Base-by-base conservation (phyloP, 2,888 invertebrate species). In the Aleiodes alternator region DNA sequence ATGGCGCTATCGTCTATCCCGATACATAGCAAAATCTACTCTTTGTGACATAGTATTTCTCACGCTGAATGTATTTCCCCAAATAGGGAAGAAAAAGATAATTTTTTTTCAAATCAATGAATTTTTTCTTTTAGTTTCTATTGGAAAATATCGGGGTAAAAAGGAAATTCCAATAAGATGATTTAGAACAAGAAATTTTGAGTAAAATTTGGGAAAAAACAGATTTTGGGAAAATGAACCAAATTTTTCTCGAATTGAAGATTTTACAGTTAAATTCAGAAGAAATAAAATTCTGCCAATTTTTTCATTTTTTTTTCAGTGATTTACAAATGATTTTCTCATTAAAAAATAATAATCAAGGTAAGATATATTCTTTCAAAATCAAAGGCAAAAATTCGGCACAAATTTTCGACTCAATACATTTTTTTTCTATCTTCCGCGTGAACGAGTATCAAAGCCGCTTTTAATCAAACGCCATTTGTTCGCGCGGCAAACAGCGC, bases 381-480 rank as follows among this genome's bases (percentile, higher is more conserved):
- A 31, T n/a, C n/a, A 61, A 34, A n/a, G 8, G 31, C 14, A 61
- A 38, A 61, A 31, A 61, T 61, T 61, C 34, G 59, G 59, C 34
- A 38, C 16, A 56, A 11, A 34, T 59, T 34, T 64, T 64, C 48
- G 1, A 50, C 69, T 55, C 38, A 43, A 38, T 38, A 38, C 5
- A 9, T 9, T 9, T 9, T 71, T 75, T 38, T 12, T 38, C 14
- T 8, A 0, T 29, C 11, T 23, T 51, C 34, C 34, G 8, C 38
- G n/a, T n/a, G 6, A n/a, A 5, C 9, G 56, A 34, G 48, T 43
- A 14, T 51, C 23, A 38, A 69, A 68, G 76, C 61, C 55, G 59
- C 71, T 69, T 77, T 81, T 81, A 83, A 84, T 84, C 81, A 83
- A 79, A 66, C 56, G 66, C 76, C 82, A 82, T 83, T 83, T 83